Evolutionary conservation across 37 sponge, comb jelly and placozoan genomes (phyloP).

Genomic region (Aplysina aerophoba): DNA sequence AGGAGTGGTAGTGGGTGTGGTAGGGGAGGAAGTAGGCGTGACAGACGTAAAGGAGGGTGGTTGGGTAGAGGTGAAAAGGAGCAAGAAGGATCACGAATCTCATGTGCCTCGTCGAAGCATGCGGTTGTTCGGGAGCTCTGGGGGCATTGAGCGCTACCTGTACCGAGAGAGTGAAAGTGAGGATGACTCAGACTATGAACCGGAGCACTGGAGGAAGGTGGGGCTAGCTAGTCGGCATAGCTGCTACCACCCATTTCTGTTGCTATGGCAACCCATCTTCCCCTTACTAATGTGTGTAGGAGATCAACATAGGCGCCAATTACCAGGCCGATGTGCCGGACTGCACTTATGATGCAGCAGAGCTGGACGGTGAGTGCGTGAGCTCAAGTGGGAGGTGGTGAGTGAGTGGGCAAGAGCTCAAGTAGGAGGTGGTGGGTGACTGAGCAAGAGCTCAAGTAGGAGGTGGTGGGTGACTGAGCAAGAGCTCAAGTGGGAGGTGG

Average conservation of each 20-base stretch:
- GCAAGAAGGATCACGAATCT: neutral
- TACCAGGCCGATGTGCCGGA: conserved; percentile 39
- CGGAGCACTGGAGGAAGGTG: conserved; percentile 44
- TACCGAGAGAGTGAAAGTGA: conserved; percentile 16
- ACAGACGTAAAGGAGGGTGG: too few relatives aligned
- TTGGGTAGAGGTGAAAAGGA: neutral
- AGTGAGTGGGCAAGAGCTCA: too few relatives aligned
- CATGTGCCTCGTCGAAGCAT: conserved; percentile 9
- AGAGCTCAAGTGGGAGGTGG: too few relatives aligned
- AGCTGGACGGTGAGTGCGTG: neutral
- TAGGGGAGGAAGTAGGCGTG: neutral
- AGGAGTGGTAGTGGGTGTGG: neutral
- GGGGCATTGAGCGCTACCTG: neutral
- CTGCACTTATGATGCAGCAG: neutral
- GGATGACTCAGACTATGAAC: conserved; percentile 40
- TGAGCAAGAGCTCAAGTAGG: neutral
- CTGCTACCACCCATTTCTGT: neutral
- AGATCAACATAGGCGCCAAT: conserved; percentile 15
- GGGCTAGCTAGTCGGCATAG: neutral
- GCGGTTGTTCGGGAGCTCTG: conserved; percentile 1
- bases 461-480: neutral
- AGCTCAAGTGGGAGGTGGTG: too few relatives aligned
- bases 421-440: too few relatives aligned
- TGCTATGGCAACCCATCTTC: neutral
- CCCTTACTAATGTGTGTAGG: neutral